These are phyloP conservation scores for Toxostoma redivivum DNA, from an alignment of 2,113 vertebrate species.

Conservation along the genomic window DNA sequence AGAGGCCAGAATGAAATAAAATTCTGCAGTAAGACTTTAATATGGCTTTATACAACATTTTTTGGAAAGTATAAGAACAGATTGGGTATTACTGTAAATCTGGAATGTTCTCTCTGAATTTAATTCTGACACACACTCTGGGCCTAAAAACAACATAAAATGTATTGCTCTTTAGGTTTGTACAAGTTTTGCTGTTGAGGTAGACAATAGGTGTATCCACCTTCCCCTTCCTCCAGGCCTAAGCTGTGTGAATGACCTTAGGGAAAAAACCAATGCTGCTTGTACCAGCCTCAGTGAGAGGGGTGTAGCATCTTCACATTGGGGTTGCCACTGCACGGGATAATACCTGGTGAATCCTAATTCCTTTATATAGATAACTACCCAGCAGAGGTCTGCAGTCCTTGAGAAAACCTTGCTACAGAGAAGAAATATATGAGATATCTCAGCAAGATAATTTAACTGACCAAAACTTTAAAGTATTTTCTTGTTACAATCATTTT, in stretches of 20 bases:
- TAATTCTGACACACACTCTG: background rate
- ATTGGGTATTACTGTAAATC: background rate
- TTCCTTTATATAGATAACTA: background rate
- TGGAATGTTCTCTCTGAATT: background rate
- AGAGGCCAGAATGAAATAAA: background rate
- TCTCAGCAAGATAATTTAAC: background rate
- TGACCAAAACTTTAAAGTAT: background rate
- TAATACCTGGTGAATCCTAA: background rate
- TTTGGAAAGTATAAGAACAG: background rate
- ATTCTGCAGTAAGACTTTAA: background rate
- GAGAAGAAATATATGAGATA: background rate
- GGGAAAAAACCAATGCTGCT: background rate
- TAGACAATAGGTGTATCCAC: background rate
- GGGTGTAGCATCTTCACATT: background rate
- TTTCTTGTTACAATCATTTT: background rate
- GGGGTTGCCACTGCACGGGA: background rate
- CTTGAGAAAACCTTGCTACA: background rate
- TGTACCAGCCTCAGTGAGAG: background rate
- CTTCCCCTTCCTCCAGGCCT: background rate
- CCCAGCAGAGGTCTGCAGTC: background rate
- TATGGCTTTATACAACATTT: background rate
- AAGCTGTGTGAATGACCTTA: background rate
- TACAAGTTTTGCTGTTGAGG: background rate
- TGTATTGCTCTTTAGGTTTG: background rate
- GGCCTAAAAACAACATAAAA: background rate